These are phyloP conservation scores for Halocaridina rubra DNA, from an alignment of 2,888 invertebrate species.

Conservation along the genomic window DNA sequence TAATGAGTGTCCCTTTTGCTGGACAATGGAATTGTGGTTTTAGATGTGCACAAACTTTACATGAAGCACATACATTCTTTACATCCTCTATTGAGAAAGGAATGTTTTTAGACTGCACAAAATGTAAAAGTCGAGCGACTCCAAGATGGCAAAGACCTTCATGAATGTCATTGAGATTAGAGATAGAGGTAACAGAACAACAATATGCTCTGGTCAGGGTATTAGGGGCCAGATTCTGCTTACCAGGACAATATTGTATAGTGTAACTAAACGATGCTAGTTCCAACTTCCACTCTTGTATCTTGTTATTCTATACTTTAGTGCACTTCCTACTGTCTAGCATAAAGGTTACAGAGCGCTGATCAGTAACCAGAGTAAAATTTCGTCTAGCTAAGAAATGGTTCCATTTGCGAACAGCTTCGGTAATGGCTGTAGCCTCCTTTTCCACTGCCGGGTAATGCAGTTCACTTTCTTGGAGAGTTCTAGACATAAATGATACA, in stretches of 20 bases:
- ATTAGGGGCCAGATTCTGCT: conserved; percentile 49
- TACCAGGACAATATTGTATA: conserved; percentile 54
- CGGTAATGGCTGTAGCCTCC: too few species aligned
- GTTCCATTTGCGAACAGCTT: too few species aligned
- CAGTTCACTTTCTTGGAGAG: too few species aligned
- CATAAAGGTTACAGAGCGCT: conserved; percentile 61
- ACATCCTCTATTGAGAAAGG: conserved; percentile 52
- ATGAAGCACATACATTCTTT: not conserved
- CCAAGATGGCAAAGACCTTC: too few species aligned
- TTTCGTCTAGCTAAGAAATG: too few species aligned
- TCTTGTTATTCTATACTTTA: conserved; percentile 64
- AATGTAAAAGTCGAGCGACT: too few species aligned
- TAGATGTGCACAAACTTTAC: not conserved
- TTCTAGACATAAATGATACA: too few species aligned
- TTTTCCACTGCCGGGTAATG: too few species aligned
- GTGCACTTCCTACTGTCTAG: conserved; percentile 39
- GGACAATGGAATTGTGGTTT: too few species aligned
- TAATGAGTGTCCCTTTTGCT: not conserved
- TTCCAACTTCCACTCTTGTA: conserved; percentile 61
- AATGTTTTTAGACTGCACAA: conserved; percentile 55
- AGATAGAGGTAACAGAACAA: not conserved
- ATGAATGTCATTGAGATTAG: conserved; percentile 42
- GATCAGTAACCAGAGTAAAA: too few species aligned
- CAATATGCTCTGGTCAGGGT: conserved; percentile 45
- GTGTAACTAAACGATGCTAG: conserved; percentile 52